Conservation (phyloP, 2,113 vertebrate genomes). For the Piprites chloris region DNA sequence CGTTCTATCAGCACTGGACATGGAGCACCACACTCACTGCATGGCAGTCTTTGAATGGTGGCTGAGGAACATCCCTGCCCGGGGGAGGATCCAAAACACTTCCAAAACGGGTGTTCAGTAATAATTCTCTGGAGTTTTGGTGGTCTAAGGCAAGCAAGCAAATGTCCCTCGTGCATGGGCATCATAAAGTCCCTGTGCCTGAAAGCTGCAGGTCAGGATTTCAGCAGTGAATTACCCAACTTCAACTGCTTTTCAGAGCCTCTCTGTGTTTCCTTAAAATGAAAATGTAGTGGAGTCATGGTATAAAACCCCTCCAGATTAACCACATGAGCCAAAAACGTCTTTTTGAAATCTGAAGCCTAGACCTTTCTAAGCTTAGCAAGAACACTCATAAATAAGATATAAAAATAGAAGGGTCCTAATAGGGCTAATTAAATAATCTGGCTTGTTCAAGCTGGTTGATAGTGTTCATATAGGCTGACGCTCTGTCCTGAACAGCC, state of each 20-base stretch:
- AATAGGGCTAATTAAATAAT: conserved; percentile 51
- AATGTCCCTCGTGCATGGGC: accelerated
- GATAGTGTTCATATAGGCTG: not conserved
- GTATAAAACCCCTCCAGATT: not conserved
- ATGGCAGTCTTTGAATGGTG: not conserved
- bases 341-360: not conserved
- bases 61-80: not conserved
- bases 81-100: not conserved
- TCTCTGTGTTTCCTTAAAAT: not conserved
- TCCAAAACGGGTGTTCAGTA: not conserved
- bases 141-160: not conserved
- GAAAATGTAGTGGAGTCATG: not conserved
- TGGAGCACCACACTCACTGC: not conserved
- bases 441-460: conserved; percentile 8
- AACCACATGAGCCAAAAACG: not conserved
- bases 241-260: not conserved
- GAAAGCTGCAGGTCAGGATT: not conserved
- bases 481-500: conserved; percentile 43
- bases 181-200: not conserved
- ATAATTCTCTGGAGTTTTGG: not conserved
- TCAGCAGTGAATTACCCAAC: not conserved
- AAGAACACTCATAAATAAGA: not conserved
- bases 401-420: conserved; percentile 32
- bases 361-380: not conserved
- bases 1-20: not conserved